Base-by-base conservation (phyloP, 2,888 invertebrate genomes). In the Apocheima hispidaria region DNA sequence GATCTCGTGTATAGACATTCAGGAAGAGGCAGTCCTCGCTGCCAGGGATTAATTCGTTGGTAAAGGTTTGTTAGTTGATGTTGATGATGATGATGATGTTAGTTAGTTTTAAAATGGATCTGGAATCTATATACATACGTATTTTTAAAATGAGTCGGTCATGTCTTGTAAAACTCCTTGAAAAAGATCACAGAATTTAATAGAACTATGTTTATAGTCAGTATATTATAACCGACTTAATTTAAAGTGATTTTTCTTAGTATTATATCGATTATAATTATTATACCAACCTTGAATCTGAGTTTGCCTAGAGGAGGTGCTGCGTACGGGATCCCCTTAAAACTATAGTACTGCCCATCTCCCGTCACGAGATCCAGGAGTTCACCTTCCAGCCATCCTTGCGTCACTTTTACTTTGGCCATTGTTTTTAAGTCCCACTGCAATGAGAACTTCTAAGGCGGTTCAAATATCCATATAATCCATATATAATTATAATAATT, bases 281-380 rank as follows among this genome's bases (percentile, higher is more conserved):
- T 33, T 2, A 33, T 2, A 18, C 10, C 10, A 18, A 68, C 69
- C 65, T 89, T 82, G 70, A 94, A 94, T 69, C 94, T 79, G 0
- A 93, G 82, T 12, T 85, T 68, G 5, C 88, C 90, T 4, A 93
- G 38, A 0, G 94, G 94, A 18, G 94, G 89, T 40, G 84, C 70
- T 0, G 94, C 94, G 57, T 92, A 94, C 0, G 94, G 93, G 49
- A 94, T 88, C 23, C 94, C 93, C 63, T 83, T 86, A 38, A 86
- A 87, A 51, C 82, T 84, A 54, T 71, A 81, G 63, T 77, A 85
- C 3, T 40, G 46, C 0, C 58, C 58, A 23, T 59, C 58, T 33
- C 53, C 53, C 18, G 59, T 53, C 35, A 59, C 48, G 20, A 53
- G 41, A 6, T 57, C 36, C 12, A 66, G 4, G 1, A 51, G 38